These are phyloP conservation scores for Lasioglossum baleicum DNA, from an alignment of 1,140 invertebrate species.

Conservation along the genomic window DNA sequence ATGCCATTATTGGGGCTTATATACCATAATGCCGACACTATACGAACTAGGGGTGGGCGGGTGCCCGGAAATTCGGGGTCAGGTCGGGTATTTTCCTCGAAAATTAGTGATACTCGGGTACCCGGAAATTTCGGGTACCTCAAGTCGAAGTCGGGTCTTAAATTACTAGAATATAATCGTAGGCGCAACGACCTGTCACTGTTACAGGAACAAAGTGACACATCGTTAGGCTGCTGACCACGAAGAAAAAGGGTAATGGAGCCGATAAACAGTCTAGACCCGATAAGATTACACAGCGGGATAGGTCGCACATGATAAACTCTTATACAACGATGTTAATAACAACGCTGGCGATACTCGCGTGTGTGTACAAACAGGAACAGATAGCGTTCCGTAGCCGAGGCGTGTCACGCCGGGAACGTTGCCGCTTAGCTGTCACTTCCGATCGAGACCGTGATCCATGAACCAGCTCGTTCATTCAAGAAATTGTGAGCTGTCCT, in stretches of 20 bases:
- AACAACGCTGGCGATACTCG: constrained; percentile 10
- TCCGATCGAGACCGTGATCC: constrained; percentile 7
- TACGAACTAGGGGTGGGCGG: too few species aligned
- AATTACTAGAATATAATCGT: too few species aligned
- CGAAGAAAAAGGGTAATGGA: constrained; percentile 40
- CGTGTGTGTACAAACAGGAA: constrained; percentile 24
- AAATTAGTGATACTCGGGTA: too few species aligned
- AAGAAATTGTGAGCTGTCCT: constrained; percentile 22
- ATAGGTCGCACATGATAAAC: constrained; percentile 57
- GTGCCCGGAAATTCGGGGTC: too few species aligned
- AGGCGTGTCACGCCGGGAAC: constrained; percentile 4
- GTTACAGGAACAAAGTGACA: constrained; percentile 30
- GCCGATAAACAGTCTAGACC: constrained; percentile 54
- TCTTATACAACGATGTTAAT: too few species aligned
- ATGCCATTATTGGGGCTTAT: too few species aligned
- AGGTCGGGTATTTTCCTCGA: too few species aligned
- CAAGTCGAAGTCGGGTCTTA: too few species aligned
- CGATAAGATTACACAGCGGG: constrained; percentile 49
- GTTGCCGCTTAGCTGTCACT: constrained; percentile 21
- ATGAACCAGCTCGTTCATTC: constrained; percentile 35
- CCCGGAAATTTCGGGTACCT: too few species aligned
- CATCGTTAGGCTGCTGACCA: constrained; percentile 14
- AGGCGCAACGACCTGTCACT: constrained; percentile 42
- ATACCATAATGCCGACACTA: too few species aligned
- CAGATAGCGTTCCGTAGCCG: background rate